Base-by-base conservation (phyloP, 2,113 vertebrate species). In the Epinephelus fuscoguttatus region DNA sequence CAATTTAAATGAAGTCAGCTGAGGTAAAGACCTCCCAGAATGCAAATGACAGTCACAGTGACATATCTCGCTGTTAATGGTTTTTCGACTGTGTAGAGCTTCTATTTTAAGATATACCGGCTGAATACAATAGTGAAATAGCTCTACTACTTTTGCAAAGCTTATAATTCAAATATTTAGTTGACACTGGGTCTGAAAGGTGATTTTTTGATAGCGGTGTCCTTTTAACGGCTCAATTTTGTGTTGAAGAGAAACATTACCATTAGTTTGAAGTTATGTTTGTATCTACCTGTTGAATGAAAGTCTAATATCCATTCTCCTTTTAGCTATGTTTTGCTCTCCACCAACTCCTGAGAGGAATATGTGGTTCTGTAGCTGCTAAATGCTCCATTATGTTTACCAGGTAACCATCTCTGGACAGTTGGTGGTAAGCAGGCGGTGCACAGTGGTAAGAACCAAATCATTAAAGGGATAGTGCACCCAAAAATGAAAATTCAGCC, bases 41-140 rank as follows among this genome's bases (percentile, higher is more conserved):
- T 81, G 49, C 67, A 84, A 82, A 78, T 86, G 18, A 23, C 57
- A 59, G 59, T 77, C 71, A 74, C 75, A 63, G 74, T 60, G 52
- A 78, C 9, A 81, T 52, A 81, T 76, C 25, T 52, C 70, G 13
- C 33, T 76, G 13, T 30, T 5, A 57, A 15, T 40, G 45, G 37
- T 47, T 61, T 61, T 64, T 40, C 50, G 10, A 49, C 21, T 64
- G 18, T 67, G 70, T 81, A 60, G 17, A 56, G 50, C 47, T 55
- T 74, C 49, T 66, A 42, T 72, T 76, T 75, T 79, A 19, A 73
- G 47, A 78, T 47, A 15, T 11, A 56, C 52, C 12, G 27, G 27
- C 1, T 33, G 30, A 8, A 2, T n/a, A 14, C 19, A 45, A 17
- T 23, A 49, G 17, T 47, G 55, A 14, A 27, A 47, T 14, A 21